Evolutionary conservation across 2,888 invertebrate genomes (phyloP).

Genomic region (Silvanus unidentatus): DNA sequence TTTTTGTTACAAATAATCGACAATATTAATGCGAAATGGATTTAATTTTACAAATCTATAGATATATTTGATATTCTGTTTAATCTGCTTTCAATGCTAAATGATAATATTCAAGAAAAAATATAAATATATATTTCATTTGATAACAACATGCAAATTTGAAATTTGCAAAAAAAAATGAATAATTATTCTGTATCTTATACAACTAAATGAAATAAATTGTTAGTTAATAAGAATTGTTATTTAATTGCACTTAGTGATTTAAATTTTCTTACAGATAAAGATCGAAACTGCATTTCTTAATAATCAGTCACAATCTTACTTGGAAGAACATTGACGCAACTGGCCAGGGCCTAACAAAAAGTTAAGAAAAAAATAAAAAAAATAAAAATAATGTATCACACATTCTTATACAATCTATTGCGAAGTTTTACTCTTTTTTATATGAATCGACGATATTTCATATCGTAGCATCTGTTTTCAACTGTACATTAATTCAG

Average conservation of each 20-base stretch:
- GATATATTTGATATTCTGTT: no score
- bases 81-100: no score
- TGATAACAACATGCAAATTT: constrained; percentile 29
- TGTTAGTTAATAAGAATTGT: constrained; percentile 42
- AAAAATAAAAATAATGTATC: constrained; percentile 26
- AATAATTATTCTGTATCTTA: constrained; percentile 26
- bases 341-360: constrained; percentile 46
- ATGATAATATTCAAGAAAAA: no score
- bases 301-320: constrained; percentile 27
- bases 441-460: constrained; percentile 3
- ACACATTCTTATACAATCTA: constrained; percentile 19
- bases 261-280: constrained; percentile 27
- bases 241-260: constrained; percentile 44
- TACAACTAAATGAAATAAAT: constrained; percentile 24
- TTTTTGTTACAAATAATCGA: no score
- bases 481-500: no score
- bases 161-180: constrained; percentile 32
- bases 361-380: constrained; percentile 31
- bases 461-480: no score
- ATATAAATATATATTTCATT: constrained; percentile 15
- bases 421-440: constrained; percentile 1
- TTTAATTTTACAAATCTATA: no score
- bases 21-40: no score
- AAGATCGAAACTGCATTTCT: constrained; percentile 25
- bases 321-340: constrained; percentile 45